Base-by-base conservation (phyloP, 2,113 vertebrate genomes). In the Salvator merianae region DNA sequence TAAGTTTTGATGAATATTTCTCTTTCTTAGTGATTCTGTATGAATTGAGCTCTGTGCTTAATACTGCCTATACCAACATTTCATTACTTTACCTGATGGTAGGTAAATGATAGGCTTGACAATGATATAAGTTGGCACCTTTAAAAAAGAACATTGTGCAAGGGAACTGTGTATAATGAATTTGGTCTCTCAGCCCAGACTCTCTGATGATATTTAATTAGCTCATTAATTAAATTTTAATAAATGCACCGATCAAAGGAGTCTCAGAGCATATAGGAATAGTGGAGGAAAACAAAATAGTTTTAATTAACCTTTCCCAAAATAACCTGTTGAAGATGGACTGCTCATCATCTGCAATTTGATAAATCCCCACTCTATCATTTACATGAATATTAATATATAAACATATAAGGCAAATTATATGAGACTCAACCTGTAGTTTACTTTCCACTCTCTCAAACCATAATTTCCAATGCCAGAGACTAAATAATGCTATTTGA, bases 201-300 rank as follows among this genome's bases (percentile, higher is more conserved):
- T 82, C 79, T 86, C 40, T 86, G 80, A 71, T 82, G 80, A 86
- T 66, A 78, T 77, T 82, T 72, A 86, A 86, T 86, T 79, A 77
- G 79, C n/a, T 77, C 84, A 82, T 82, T 86, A 82, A 86, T 86
- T 82, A 81, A 86, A 86, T 77, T 82, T 82, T 86, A 81, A 71
- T 81, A 86, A 77, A 82, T 82, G 40, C 66, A 72, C 73, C 32
- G 53, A 86, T 86, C 74, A 82, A 71, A 77, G 66, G 43, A 47
- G 38, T 82, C 79, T 86, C 73, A 82, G 22, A 77, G 79, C 68
- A 82, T 82, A 70, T 72, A 86, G 66, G 40, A 62, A 72, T 71
- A 70, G 66, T 77, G 38, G 73, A 77, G 66, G 40, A 82, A 86
- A 72, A 82, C 71, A 77, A 86, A 86, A 81, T 86, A 86, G 47